phyloP scores from a whole-genome alignment of 92 coral and sea anemone species.

The Heliopora coerulea region DNA sequence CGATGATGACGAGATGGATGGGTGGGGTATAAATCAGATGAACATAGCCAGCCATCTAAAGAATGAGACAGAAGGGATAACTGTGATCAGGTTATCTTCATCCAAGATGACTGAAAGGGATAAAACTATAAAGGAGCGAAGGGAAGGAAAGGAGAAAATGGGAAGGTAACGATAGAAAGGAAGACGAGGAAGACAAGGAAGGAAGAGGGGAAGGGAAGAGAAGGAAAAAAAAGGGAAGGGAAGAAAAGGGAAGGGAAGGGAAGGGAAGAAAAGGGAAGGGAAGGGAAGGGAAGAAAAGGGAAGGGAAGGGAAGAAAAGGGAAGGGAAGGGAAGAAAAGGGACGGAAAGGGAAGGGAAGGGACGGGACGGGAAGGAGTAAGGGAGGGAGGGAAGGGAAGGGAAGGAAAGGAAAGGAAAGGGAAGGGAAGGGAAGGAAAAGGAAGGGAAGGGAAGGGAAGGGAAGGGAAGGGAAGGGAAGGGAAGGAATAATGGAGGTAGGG shows the following conservation, averaged over 20 bases:
- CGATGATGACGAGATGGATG: slow-evolving; percentile 76
- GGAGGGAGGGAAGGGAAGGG: slow-evolving; percentile 12
- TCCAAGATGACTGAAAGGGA: no score
- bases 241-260: neutral
- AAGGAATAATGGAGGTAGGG: neutral
- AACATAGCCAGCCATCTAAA: slow-evolving; percentile 41
- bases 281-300: neutral
- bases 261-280: slow-evolving; percentile 4
- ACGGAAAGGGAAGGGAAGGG: neutral
- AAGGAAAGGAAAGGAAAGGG: slow-evolving; percentile 20
- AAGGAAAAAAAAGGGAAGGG: neutral
- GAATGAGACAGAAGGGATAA: neutral
- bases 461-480: slow-evolving; percentile 21
- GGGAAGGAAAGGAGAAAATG: no score
- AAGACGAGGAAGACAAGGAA: neutral
- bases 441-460: slow-evolving; percentile 17
- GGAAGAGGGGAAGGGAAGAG: neutral
- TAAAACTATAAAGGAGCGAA: no score
- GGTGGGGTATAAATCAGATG: slow-evolving; percentile 28
- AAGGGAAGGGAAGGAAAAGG: slow-evolving; percentile 11
- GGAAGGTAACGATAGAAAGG: neutral
- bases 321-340: slow-evolving; percentile 1
- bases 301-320: neutral
- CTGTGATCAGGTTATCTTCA: neutral
- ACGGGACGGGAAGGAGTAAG: neutral